Percentiles rank a stretch among this genome's conserved stretches.
These are phyloP conservation scores for Vanacampus margaritifer DNA, from an alignment of 2,113 vertebrate species.

Conservation along the genomic window DNA sequence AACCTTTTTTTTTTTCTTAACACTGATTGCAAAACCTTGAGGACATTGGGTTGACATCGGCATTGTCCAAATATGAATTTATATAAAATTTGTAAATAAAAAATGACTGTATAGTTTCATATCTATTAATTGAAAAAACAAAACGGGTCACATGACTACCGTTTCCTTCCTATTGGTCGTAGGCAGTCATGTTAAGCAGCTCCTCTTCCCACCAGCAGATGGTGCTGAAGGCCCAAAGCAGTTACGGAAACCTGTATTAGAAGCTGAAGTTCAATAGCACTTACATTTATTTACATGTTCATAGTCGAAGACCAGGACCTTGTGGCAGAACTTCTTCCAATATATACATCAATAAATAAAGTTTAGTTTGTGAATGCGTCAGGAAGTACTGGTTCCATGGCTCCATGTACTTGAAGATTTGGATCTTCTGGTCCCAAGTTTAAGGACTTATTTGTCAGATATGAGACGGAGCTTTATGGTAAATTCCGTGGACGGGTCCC, in stretches of 20 bases:
- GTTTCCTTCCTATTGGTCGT: neutral
- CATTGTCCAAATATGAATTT: neutral
- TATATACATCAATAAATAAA: conserved; percentile 6
- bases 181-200: neutral
- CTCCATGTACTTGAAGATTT: neutral
- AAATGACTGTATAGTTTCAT: neutral
- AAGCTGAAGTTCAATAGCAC: neutral
- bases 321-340: neutral
- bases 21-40: no score
- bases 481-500: conserved; percentile 73
- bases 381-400: neutral
- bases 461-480: conserved; percentile 86
- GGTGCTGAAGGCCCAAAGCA: neutral
- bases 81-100: neutral
- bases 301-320: neutral
- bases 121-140: neutral
- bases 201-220: neutral
- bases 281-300: neutral
- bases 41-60: neutral
- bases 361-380: neutral
- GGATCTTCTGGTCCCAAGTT: neutral
- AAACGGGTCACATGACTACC: neutral
- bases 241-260: neutral
- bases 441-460: conserved; percentile 47
- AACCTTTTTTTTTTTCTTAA: no score